Conservation (phyloP, 2,797 vertebrate genomes). For the Triplophysa yarkandensis region DNA sequence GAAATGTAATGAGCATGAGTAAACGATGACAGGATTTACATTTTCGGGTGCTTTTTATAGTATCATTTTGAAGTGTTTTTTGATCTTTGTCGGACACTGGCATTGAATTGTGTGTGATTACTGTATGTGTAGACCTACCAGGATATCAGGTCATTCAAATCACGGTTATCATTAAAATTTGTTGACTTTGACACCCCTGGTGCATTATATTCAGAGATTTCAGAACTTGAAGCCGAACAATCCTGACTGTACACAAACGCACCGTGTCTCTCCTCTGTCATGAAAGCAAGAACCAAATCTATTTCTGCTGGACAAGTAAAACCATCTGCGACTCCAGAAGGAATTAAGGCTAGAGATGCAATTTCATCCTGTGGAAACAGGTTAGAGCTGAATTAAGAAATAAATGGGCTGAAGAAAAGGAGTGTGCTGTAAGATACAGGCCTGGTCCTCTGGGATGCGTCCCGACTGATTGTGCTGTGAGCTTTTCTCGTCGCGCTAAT, state of each 20-base stretch:
- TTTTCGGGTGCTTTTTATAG: too few species aligned
- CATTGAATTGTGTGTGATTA: too few species aligned
- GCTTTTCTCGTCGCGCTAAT: slow-evolving; percentile 55
- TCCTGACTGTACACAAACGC: neutral
- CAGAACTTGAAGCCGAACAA: too few species aligned
- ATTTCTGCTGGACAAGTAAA: slow-evolving; percentile 7
- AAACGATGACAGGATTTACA: too few species aligned
- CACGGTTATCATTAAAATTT: too few species aligned
- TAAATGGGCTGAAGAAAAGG: slow-evolving; percentile 39
- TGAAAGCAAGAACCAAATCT: slow-evolving; percentile 1
- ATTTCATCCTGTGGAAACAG: slow-evolving; percentile 31
- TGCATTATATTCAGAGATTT: too few species aligned
- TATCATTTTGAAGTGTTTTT: too few species aligned
- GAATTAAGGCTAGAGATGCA: slow-evolving; percentile 35
- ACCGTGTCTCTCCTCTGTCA: neutral
- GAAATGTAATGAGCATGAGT: too few species aligned
- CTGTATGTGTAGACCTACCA: too few species aligned
- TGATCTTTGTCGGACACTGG: too few species aligned
- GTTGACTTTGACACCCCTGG: too few species aligned
- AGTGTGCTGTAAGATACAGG: slow-evolving; percentile 27
- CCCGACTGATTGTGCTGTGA: slow-evolving; percentile 57
- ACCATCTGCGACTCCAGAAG: slow-evolving; percentile 21
- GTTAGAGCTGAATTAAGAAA: slow-evolving; percentile 46
- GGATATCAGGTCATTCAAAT: too few species aligned
- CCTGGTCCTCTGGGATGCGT: slow-evolving; percentile 8